phyloP scores from a whole-genome alignment of 2,113 vertebrate genomes.

The Synodontis membranacea region DNA sequence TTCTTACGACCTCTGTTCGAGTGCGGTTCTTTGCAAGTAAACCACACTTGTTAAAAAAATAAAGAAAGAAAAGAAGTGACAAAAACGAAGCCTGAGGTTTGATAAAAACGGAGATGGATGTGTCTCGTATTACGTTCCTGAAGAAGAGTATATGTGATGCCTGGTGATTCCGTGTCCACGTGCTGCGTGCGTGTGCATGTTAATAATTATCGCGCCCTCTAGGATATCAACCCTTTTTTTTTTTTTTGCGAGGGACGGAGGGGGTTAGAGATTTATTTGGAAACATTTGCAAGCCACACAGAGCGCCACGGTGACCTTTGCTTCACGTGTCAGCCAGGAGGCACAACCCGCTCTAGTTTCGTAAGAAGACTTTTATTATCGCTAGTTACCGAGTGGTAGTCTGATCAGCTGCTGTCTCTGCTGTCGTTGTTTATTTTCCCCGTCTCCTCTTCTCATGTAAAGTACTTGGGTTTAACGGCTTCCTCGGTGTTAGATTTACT shows the following conservation, averaged over 20 bases:
- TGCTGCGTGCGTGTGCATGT: background rate
- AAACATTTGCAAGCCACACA: background rate
- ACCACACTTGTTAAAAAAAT: too few species aligned
- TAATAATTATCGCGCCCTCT: conserved; percentile 7
- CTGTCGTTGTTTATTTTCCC: background rate
- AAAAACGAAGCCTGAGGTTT: too few species aligned
- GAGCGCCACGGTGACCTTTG: background rate
- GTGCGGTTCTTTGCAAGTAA: too few species aligned
- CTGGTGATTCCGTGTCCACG: background rate
- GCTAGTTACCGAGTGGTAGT: background rate
- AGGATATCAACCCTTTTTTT: background rate
- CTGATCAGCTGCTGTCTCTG: background rate
- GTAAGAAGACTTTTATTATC: background rate
- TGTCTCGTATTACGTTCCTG: background rate
- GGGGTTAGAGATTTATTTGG: background rate
- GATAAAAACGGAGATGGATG: background rate
- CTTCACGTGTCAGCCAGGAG: background rate
- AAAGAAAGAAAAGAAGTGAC: too few species aligned
- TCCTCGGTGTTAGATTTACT: background rate
- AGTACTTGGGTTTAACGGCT: background rate
- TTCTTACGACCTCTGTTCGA: too few species aligned
- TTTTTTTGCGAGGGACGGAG: background rate
- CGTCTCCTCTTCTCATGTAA: background rate
- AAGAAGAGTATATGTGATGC: background rate
- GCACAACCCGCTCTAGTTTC: background rate